Percentiles rank a stretch among this genome's conserved stretches.
Conservation (phyloP, 2,888 invertebrate species). For the Drosophila helvetica region DNA sequence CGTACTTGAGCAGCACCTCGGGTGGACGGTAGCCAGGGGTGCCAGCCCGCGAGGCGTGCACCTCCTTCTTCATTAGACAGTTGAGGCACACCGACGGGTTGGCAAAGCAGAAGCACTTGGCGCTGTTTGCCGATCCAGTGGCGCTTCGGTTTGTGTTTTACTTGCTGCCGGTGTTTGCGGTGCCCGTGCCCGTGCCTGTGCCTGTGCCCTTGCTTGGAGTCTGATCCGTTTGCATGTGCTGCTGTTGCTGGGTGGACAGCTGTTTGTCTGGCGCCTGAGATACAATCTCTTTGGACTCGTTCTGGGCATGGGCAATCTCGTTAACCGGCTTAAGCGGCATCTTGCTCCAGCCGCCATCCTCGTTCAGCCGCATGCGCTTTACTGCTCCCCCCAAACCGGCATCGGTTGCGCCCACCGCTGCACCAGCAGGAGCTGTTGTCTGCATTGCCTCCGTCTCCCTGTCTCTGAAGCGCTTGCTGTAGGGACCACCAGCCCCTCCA, state of each 20-base stretch:
- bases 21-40: conserved; percentile 96
- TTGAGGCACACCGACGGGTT: conserved; percentile 88
- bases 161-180: conserved; percentile 46
- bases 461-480: conserved; percentile 35
- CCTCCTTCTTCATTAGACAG: conserved; percentile 87
- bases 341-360: conserved; percentile 62
- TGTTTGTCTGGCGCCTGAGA: conserved; percentile 13
- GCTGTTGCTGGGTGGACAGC: conserved; percentile 17
- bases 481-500: conserved; percentile 6
- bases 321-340: conserved; percentile 83
- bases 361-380: conserved; percentile 74
- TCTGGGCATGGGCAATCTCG: conserved; percentile 62
- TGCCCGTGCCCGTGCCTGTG: conserved; percentile 43
- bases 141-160: conserved; percentile 79
- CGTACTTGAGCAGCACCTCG: conserved; percentile 91
- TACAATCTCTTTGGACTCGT: conserved; percentile 12
- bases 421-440: conserved; percentile 12
- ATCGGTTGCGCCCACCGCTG: conserved; percentile 33
- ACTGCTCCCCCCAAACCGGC: conserved; percentile 59
- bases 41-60: conserved; percentile 92
- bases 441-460: conserved; percentile 7
- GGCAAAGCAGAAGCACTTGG: conserved; percentile 88
- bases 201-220: background rate
- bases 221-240: conserved; percentile 16
- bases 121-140: conserved; percentile 12